Evolutionary conservation across 1,140 invertebrate genomes (phyloP).

Genomic region (Sarcophaga peregrina): DNA sequence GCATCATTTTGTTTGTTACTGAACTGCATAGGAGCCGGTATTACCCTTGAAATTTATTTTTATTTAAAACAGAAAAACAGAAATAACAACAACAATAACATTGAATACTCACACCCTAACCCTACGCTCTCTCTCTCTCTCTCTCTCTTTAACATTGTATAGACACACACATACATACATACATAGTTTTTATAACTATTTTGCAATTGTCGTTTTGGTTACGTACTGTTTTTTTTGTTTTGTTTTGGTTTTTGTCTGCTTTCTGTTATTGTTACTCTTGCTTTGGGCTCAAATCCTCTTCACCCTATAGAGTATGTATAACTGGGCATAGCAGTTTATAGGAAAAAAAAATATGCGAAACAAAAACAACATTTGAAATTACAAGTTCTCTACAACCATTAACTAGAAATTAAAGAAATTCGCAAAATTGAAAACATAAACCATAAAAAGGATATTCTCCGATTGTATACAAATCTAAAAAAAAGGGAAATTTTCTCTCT

Average conservation of each 20-base stretch:
- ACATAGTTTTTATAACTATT: background rate
- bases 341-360: conserved; percentile 4
- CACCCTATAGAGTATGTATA: no score
- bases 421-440: conserved; percentile 28
- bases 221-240: background rate
- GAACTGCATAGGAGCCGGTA: conserved; percentile 32
- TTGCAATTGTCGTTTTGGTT: conserved; percentile 2
- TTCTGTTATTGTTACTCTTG: conserved; percentile 27
- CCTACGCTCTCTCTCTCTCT: background rate
- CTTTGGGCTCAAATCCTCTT: background rate
- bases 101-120: background rate
- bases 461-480: background rate
- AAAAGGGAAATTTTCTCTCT: conserved; percentile 28
- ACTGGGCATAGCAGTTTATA: background rate
- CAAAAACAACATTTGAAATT: conserved; percentile 1
- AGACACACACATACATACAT: background rate
- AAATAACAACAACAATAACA: no score
- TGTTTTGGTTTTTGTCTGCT: conserved; percentile 10
- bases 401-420: conserved; percentile 32
- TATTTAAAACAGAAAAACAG: background rate
- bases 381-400: conserved; percentile 35
- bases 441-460: background rate
- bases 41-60: conserved; percentile 33
- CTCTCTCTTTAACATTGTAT: no score
- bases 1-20: background rate